phyloP scores from a whole-genome alignment of 2,888 invertebrate genomes.

The Hololepta plana region DNA sequence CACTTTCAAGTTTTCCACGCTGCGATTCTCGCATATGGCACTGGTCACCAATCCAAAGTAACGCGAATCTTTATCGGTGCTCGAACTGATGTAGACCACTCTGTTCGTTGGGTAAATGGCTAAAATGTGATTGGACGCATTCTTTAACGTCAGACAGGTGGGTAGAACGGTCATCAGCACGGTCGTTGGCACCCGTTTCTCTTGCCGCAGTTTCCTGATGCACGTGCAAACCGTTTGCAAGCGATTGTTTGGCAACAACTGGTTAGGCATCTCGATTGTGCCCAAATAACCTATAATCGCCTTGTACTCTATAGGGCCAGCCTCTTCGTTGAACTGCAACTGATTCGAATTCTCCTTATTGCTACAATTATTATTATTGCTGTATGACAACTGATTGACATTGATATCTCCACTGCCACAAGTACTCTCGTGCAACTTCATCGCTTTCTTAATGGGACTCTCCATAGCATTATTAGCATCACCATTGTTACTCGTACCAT shows the following conservation, averaged over 20 bases:
- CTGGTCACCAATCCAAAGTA: conserved; percentile 88
- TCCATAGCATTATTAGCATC: conserved; percentile 9
- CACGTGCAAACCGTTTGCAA: conserved; percentile 68
- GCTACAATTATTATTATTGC: no score
- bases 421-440: conserved; percentile 8
- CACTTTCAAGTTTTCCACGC: conserved; percentile 13
- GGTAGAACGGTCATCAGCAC: conserved; percentile 73
- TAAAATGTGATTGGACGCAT: conserved; percentile 57
- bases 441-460: conserved; percentile 10
- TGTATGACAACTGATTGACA: conserved; percentile 2
- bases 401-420: conserved; percentile 3
- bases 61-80: conserved; percentile 76
- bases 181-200: conserved; percentile 69
- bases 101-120: conserved; percentile 77
- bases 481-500: conserved; percentile 9
- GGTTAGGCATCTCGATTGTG: conserved; percentile 88
- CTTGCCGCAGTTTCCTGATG: conserved; percentile 73
- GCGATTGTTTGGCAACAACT: conserved; percentile 55
- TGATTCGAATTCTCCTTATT: no score
- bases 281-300: conserved; percentile 89
- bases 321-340: conserved; percentile 23
- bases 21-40: conserved; percentile 35
- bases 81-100: conserved; percentile 77
- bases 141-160: conserved; percentile 60
- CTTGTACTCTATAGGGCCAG: conserved; percentile 49